Percentiles rank a stretch among this genome's conserved stretches.
phyloP scores from a whole-genome alignment of 2,797 vertebrate genomes.

The Acrossocheilus fasciatus region DNA sequence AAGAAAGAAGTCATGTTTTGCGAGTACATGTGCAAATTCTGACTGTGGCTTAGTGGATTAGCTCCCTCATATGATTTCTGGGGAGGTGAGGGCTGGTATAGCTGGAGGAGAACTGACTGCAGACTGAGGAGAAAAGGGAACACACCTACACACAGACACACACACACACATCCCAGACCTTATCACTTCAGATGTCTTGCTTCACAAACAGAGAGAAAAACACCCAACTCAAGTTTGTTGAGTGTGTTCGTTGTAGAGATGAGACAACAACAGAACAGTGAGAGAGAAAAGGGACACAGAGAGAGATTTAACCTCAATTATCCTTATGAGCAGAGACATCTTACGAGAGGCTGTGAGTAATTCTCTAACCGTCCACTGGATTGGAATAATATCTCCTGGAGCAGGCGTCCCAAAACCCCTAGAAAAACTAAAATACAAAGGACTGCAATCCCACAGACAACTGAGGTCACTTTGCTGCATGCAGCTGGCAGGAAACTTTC shows the following conservation, averaged over 20 bases:
- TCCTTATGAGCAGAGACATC: constrained; percentile 51
- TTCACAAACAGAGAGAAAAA: constrained; percentile 41
- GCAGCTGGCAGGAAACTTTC: not conserved
- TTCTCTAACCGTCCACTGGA: constrained; percentile 46
- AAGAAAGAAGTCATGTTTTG: constrained; percentile 61
- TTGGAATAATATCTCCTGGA: constrained; percentile 49
- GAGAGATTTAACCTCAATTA: constrained; percentile 49
- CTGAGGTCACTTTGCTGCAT: constrained; percentile 8
- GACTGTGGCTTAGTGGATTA: constrained; percentile 70
- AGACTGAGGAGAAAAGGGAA: constrained; percentile 18
- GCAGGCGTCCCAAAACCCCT: constrained; percentile 7
- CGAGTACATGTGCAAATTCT: constrained; percentile 37
- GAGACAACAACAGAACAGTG: constrained; percentile 29
- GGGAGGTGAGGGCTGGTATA: constrained; percentile 61
- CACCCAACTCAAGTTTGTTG: constrained; percentile 10
- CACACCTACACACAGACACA: constrained; percentile 29
- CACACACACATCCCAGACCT: constrained; percentile 20
- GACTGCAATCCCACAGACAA: constrained; percentile 10
- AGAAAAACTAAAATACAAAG: constrained; percentile 29
- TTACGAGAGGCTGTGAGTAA: constrained; percentile 44
- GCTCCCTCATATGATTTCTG: constrained; percentile 64
- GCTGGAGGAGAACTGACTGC: constrained; percentile 62
- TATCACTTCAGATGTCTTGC: constrained; percentile 9
- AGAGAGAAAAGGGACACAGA: constrained; percentile 14
- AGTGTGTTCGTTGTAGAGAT: constrained; percentile 23